Evolutionary conservation across 2,113 vertebrate species (phyloP).

Genomic region (Aldabrachelys gigantea): DNA sequence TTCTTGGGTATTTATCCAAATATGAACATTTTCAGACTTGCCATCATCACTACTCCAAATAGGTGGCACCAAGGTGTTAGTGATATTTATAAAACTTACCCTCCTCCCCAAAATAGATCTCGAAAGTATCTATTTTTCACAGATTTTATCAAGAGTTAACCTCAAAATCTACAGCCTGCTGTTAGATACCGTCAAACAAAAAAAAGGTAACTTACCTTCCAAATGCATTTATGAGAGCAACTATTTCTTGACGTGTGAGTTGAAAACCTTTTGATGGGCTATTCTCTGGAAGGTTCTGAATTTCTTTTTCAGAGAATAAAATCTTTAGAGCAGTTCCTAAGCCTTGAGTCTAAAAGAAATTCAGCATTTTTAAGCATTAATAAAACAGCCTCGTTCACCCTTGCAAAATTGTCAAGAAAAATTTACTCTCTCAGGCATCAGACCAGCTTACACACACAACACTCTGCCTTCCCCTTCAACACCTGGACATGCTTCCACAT

Average conservation of each 20-base stretch:
- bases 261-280: slow-evolving; percentile 95
- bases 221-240: slow-evolving; percentile 93
- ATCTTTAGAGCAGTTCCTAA: slow-evolving; percentile 96
- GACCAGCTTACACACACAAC: not conserved
- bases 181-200: not conserved
- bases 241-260: slow-evolving; percentile 94
- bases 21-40: not conserved
- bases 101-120: not conserved
- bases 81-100: not conserved
- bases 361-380: not conserved
- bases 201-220: slow-evolving; percentile 80
- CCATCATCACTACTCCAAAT: not conserved
- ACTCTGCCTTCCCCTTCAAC: not conserved
- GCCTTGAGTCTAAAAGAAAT: slow-evolving; percentile 88
- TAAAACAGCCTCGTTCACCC: not conserved
- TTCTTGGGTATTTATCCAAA: not conserved
- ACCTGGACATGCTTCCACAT: not conserved
- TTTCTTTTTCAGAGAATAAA: slow-evolving; percentile 96
- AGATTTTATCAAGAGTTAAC: not conserved
- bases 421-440: not conserved
- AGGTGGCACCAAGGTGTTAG: not conserved
- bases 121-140: not conserved
- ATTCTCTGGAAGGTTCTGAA: slow-evolving; percentile 92
- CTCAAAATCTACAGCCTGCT: not conserved
- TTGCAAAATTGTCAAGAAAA: not conserved